Base-by-base conservation (phyloP, 35 echinoderm and acorn worm genomes). In the Lytechinus variegatus region DNA sequence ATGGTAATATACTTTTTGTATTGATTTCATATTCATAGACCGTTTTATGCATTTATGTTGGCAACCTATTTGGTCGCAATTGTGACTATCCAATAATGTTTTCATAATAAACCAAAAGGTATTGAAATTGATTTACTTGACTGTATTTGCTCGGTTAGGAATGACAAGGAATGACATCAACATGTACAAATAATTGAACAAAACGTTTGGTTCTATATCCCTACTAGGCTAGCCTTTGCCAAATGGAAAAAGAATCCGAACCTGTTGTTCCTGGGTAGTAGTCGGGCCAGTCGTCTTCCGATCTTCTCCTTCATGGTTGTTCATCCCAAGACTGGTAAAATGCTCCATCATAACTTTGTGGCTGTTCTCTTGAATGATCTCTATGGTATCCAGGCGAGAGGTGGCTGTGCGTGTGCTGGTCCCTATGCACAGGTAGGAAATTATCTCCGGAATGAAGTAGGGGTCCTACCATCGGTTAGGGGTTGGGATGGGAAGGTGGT, bases 391-490 rank as follows among this genome's bases (percentile, higher is more conserved):
- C 98, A 99, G 57, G 98, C 97, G 51, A 95, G 98, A 86, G 97
- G 98, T 19, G 98, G 98, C 1, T 99, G 98, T 92, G 98, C 98
- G 79, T 99, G 98, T 89, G 98, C 98, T 6, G 98, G 98, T 27
- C 98, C 98, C 13, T 99, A 99, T 86, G 98, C 98, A 29, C 97
- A 93, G 92, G 92, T 93, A 54, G 27, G 92, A 52, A 52, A 6
- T 44, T 44, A 44, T 44, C 33, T 44, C 33, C 2, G 33, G 33
- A 44, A 44, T 44, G 0, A 44, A 24, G 16, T 19, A 79, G 16
- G 66, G 19, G 3, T 58, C 56, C 33, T 44, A 2, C 33, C 8
- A 58, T 58, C 56, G 66, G 66, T 79, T 44, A 44, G 33, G 33
- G 16, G 19, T 79, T 16, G 24, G 16, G 61, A 71, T 71, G 61